Base-by-base conservation (phyloP, 2,797 vertebrate species). In the Arremon aurantiirostris region DNA sequence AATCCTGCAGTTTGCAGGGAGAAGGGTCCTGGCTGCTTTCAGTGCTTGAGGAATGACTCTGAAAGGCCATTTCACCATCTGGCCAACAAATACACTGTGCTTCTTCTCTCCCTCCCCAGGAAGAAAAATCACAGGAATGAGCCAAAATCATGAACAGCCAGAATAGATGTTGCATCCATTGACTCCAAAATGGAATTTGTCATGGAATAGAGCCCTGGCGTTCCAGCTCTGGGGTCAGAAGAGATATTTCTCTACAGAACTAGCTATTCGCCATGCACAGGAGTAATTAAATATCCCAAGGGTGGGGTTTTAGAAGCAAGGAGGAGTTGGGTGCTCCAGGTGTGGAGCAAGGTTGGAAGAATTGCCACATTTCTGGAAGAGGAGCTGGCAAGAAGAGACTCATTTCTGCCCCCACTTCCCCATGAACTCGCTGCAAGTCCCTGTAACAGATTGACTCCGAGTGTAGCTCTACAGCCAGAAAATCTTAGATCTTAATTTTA, bases 301-400 rank as follows among this genome's bases (percentile, higher is more conserved):
- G 41, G 1, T 0, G 0, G 22, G 32, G 6, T 16, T 82, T 64
- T 0, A 0, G 78, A 21, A 73, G 32, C 20, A 21, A 63, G 46
- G 47, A 88, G 64, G 4, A 13, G 39, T 2, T 1, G 2, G 46
- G 37, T 18, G 32, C 57, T 23, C 27, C 6, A 6, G 57, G 22
- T 9, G 2, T 0, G 2, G n/a, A 73, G 23, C 0, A 0, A 53
- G 61, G 11, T 27, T 0, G 0, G 56, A 30, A 70, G 22, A 46
- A 16, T 55, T 72, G 27, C 14, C 71, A 46, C 1, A 0, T 34
- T 22, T 52, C 16, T 41, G 68, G 34, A 68, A 46, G 14, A 71
- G 55, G 24, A 68, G 17, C 35, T 66, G 65, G 39, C 4, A 12
- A 75, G 41, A 30, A 27, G 35, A 59, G 27, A 7, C 9, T 66